Evolutionary conservation across 2,797 vertebrate species (phyloP), one percentile per base, ranked within the genome.

Genomic region (Acomys russatus): DNA sequence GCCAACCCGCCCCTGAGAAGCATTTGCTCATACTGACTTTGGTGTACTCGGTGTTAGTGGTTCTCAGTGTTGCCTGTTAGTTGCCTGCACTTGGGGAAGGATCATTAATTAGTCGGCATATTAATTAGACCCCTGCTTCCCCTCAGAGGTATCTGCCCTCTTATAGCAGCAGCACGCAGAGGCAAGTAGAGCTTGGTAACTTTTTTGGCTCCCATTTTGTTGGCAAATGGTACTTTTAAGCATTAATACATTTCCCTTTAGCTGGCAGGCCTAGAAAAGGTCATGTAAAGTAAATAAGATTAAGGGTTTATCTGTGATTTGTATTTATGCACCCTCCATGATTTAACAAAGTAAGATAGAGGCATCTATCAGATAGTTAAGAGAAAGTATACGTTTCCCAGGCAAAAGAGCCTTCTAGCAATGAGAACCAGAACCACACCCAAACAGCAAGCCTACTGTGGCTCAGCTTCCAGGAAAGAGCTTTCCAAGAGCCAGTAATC

Each of bases 301-400:
- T 79, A 90, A 64, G 22, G 64, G 51, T 79, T 96, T 79, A 91
- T 73, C 38, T 94, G 61, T 92, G 91, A 89, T 74, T 82, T 89
- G 73, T 83, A 76, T 96, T 92, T 63, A 90, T 49, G 66, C 35
- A 61, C 70, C 49, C 23, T 73, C 59, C 12, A 28, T 66, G n/a
- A 78, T 64, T 90, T 73, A 82, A 73, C 2, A 38, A 85, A 85
- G 33, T 73, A 95, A n/a, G 25, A 38, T 23, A 92, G 64, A 38
- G 63, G 70, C 77, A 88, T 49, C 68, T 56, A 6, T 91, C 71
- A 64, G 85, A 74, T 3, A 92, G 82, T 54, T 82, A 87, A 90
- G 1, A 54, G 25, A 89, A 83, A 87, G 86, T 74, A 11, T 54
- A 88, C 2, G n/a, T 56, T 73, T 73, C 51, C 51, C n/a, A 73